A percentile compares a stretch with the other conserved stretches of the same genome.
Evolutionary conservation across 2,797 vertebrate genomes (phyloP).

Genomic region (Varecia variegata): DNA sequence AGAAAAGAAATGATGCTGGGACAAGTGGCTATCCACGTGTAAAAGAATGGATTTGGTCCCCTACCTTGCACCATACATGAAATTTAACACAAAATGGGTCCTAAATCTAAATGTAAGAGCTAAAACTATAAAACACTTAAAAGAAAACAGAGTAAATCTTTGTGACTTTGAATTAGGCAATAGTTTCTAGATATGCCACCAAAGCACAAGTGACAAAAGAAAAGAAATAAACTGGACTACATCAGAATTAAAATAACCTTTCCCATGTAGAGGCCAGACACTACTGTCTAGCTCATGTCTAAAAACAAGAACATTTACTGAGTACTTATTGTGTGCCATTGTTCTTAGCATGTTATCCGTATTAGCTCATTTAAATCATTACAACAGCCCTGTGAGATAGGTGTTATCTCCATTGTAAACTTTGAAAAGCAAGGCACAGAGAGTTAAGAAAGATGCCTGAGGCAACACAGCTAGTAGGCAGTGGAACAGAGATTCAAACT

Average conservation of each 20-base stretch:
- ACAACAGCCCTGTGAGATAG: background rate
- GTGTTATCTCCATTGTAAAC: background rate
- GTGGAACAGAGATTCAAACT: background rate
- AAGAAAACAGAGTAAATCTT: constrained; percentile 13
- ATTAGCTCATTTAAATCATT: background rate
- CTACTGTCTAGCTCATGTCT: background rate
- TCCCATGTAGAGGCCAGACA: background rate
- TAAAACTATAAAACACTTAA: constrained; percentile 9
- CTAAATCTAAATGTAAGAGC: background rate
- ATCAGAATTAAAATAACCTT: constrained; percentile 10
- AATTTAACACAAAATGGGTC: constrained; percentile 9
- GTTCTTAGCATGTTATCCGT: background rate
- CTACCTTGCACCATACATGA: background rate
- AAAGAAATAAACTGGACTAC: background rate
- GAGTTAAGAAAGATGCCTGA: background rate
- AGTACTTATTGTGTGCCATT: background rate
- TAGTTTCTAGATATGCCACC: background rate
- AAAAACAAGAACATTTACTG: background rate
- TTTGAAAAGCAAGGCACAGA: background rate
- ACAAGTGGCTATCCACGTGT: background rate
- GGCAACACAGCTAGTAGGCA: background rate
- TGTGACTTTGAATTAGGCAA: background rate
- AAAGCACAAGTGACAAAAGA: background rate
- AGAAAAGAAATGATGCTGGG: background rate
- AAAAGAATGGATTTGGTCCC: background rate